Evolutionary conservation across 64 coral and sea anemone species (phyloP).

Genomic region (Astreopora myriophthalma): DNA sequence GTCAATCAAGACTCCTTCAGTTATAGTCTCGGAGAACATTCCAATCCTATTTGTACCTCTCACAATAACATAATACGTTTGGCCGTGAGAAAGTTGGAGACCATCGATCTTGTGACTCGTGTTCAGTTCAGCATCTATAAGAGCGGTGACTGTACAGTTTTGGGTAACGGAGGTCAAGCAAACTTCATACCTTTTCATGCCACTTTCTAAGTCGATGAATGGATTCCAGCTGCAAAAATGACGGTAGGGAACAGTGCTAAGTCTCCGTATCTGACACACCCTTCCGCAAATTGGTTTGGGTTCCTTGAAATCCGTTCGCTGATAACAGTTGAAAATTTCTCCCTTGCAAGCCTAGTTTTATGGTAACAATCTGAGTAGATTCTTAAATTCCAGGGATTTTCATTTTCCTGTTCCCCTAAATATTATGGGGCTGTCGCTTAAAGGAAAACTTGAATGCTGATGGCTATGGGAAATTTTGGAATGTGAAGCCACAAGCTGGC

Average conservation of each 20-base stretch:
- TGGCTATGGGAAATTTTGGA: too few species aligned
- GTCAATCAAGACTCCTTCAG: constrained; percentile 69
- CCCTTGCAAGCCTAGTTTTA: too few species aligned
- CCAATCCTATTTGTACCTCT: constrained; percentile 70
- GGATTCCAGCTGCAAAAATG: constrained; percentile 50
- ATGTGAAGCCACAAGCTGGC: too few species aligned
- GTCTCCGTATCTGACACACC: neutral
- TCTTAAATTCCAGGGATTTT: too few species aligned
- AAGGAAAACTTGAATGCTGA: too few species aligned
- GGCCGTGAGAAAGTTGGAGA: constrained; percentile 39
- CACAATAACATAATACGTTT: constrained; percentile 65
- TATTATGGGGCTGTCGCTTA: too few species aligned
- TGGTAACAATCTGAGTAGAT: too few species aligned
- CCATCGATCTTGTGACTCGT: constrained; percentile 64
- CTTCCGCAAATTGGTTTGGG: too few species aligned
- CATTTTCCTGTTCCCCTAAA: too few species aligned
- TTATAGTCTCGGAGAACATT: constrained; percentile 22
- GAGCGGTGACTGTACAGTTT: constrained; percentile 26
- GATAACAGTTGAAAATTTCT: too few species aligned
- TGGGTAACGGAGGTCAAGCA: constrained; percentile 34
- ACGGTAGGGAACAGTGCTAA: neutral
- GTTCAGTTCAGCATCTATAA: constrained; percentile 7
- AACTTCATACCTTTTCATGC: constrained; percentile 62
- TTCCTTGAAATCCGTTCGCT: too few species aligned
- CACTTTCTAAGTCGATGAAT: constrained; percentile 71